Evolutionary conservation across 1,140 invertebrate species (phyloP).

Genomic region (Vanessa tameamea): DNA sequence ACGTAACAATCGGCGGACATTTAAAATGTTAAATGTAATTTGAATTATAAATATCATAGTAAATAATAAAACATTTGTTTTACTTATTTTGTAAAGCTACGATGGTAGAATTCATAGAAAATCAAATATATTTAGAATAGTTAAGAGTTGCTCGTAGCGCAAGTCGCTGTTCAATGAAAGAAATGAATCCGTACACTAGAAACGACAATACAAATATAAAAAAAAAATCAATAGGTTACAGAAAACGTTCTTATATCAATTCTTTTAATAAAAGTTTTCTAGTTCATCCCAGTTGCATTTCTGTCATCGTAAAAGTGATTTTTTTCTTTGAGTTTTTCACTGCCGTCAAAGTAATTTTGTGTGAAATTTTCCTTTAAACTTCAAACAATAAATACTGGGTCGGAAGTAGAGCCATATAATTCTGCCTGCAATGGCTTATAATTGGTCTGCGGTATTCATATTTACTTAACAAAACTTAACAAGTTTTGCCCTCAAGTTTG

Average conservation of each 20-base stretch:
- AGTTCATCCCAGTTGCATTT: slow-evolving; percentile 6
- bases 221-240: background rate
- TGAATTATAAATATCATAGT: too few species aligned
- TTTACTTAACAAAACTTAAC: background rate
- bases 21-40: too few species aligned
- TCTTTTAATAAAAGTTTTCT: slow-evolving; percentile 3
- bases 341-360: slow-evolving; percentile 22
- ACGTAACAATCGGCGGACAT: too few species aligned
- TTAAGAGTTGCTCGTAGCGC: background rate
- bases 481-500: background rate
- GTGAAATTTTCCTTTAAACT: slow-evolving; percentile 22
- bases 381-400: slow-evolving; percentile 27
- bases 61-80: too few species aligned
- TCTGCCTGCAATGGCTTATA: slow-evolving; percentile 11
- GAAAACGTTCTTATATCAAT: background rate
- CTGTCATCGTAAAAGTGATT: background rate
- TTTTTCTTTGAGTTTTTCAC: slow-evolving; percentile 16
- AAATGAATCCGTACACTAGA: background rate
- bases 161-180: background rate
- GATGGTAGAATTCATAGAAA: too few species aligned
- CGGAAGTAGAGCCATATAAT: slow-evolving; percentile 15
- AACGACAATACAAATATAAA: background rate
- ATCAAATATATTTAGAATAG: background rate
- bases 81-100: too few species aligned
- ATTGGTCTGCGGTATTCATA: slow-evolving; percentile 2